Percentiles rank a stretch among this genome's conserved stretches.
Conservation (phyloP, 37 sponge, comb jelly and placozoan species). For the Petrosia ficiformis region DNA sequence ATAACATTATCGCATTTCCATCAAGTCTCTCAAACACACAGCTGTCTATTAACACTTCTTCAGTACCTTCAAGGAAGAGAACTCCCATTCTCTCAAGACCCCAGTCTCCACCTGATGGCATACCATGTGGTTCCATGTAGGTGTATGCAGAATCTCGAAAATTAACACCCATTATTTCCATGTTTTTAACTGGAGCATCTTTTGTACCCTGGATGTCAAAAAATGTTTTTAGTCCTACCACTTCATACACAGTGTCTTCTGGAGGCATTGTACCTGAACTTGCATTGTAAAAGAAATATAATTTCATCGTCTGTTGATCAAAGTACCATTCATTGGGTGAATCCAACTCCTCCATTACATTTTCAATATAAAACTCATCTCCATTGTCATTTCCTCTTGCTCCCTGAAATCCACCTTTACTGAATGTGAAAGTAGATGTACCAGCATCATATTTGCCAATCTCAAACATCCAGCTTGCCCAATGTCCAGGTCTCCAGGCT, state of each 20-base stretch:
- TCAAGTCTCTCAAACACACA: conserved; percentile 28
- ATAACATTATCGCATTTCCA: conserved; percentile 33
- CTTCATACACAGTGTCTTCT: too few species aligned
- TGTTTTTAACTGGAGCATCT: too few species aligned
- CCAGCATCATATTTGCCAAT: conserved; percentile 9
- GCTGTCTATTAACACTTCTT: background rate
- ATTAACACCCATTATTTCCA: conserved; percentile 11
- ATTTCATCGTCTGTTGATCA: too few species aligned
- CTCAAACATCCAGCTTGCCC: conserved; percentile 54
- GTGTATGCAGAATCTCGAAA: conserved; percentile 40
- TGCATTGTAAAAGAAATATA: too few species aligned
- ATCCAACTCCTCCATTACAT: too few species aligned
- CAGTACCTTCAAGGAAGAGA: conserved; percentile 35
- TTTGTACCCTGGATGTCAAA: too few species aligned
- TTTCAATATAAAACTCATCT: too few species aligned
- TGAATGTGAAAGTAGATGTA: conserved; percentile 14
- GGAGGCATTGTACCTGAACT: too few species aligned
- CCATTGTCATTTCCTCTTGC: too few species aligned
- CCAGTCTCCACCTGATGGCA: conserved; percentile 39
- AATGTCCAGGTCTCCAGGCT: conserved; percentile 26
- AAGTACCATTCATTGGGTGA: too few species aligned
- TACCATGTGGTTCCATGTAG: conserved; percentile 43
- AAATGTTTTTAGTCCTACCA: too few species aligned
- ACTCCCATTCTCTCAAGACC: conserved; percentile 15
- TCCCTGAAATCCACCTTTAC: too few species aligned